Evolutionary conservation across 1,140 invertebrate genomes (phyloP).

Genomic region (Cylas formicarius): DNA sequence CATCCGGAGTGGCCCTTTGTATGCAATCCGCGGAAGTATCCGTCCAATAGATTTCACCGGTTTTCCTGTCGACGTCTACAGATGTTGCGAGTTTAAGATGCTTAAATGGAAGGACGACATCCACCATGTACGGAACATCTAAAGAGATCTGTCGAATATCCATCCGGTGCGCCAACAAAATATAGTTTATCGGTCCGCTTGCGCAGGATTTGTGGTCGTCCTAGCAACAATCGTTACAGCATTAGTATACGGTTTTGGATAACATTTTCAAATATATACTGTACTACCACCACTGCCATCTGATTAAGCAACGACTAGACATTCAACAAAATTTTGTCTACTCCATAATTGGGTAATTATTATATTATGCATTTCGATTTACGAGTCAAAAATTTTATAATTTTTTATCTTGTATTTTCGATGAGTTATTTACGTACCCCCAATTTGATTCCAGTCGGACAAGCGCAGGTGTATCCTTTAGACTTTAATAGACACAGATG

Average conservation of each 20-base stretch:
- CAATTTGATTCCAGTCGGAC: slow-evolving; percentile 78
- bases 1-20: slow-evolving; percentile 65
- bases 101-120: slow-evolving; percentile 75
- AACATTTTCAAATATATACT: too few relatives aligned
- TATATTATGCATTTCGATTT: too few relatives aligned
- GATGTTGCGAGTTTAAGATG: slow-evolving; percentile 73
- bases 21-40: slow-evolving; percentile 75
- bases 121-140: slow-evolving; percentile 77
- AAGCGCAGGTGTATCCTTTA: slow-evolving; percentile 67
- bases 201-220: slow-evolving; percentile 66
- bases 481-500: slow-evolving; percentile 83
- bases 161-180: slow-evolving; percentile 74
- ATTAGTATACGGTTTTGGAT: too few relatives aligned
- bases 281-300: too few relatives aligned
- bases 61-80: slow-evolving; percentile 71
- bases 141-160: slow-evolving; percentile 79
- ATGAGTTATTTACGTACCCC: slow-evolving; percentile 48
- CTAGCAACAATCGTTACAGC: too few relatives aligned
- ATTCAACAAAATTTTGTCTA: too few relatives aligned
- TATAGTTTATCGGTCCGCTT: slow-evolving; percentile 62
- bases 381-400: too few relatives aligned
- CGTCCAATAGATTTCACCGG: slow-evolving; percentile 77
- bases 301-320: too few relatives aligned
- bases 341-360: too few relatives aligned
- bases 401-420: too few relatives aligned